phyloP scores from a whole-genome alignment of 2,113 vertebrate genomes.

The Mustelus asterias region DNA sequence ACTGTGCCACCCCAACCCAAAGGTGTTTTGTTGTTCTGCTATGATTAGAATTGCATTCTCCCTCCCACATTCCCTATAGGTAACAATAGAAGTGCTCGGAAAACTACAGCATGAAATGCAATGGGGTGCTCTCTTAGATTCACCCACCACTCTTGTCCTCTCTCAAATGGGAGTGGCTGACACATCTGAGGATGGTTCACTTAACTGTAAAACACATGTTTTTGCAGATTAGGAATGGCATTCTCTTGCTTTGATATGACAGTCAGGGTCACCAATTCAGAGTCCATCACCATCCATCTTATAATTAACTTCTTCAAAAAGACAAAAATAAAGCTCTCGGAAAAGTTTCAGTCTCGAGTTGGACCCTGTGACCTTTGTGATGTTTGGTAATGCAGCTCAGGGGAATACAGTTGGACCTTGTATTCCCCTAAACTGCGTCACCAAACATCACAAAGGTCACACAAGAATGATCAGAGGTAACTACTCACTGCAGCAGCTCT shows the following conservation, averaged over 20 bases:
- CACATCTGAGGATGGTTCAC: background rate
- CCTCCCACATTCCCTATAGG: too few relatives aligned
- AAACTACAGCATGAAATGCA: background rate
- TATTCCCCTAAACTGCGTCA: background rate
- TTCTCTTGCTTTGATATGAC: background rate
- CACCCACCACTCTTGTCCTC: background rate
- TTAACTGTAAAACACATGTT: background rate
- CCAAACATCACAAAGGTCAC: background rate
- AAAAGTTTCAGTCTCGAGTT: background rate
- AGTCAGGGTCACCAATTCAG: background rate
- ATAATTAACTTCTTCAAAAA: background rate
- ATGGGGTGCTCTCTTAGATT: background rate
- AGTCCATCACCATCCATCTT: background rate
- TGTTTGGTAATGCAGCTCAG: too few relatives aligned
- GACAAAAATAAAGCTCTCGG: background rate
- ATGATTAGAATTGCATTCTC: background rate
- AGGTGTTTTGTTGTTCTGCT: background rate
- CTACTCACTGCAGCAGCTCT: background rate
- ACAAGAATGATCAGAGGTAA: background rate
- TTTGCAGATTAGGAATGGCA: background rate
- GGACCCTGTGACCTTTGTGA: too few relatives aligned
- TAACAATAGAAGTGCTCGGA: background rate
- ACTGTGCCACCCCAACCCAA: background rate
- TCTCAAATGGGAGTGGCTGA: background rate
- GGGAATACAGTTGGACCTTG: background rate